phyloP scores from a whole-genome alignment of 2,888 invertebrate species.

The Anorthoa munda region DNA sequence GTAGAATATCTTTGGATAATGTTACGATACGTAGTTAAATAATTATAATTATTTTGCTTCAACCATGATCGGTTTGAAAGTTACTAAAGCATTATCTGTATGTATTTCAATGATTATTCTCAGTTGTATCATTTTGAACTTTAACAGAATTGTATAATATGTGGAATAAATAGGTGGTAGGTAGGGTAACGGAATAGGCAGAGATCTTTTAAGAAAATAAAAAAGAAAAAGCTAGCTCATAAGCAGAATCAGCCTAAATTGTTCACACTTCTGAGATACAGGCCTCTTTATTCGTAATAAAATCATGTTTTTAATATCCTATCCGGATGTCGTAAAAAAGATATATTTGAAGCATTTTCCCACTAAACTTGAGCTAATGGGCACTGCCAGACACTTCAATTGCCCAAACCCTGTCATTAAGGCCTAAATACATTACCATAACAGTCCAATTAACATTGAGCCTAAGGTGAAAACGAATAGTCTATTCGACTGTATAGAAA shows the following conservation, averaged over 20 bases:
- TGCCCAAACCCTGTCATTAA: slow-evolving; percentile 7
- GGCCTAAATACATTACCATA: slow-evolving; percentile 6
- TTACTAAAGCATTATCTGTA: not conserved
- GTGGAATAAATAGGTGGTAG: too few species aligned
- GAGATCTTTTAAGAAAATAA: too few species aligned
- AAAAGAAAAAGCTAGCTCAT: too few species aligned
- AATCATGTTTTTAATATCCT: not conserved
- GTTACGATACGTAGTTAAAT: too few species aligned
- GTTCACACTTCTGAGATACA: too few species aligned
- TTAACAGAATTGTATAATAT: too few species aligned
- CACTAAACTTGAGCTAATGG: slow-evolving; percentile 19
- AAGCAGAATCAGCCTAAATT: too few species aligned
- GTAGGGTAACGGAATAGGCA: too few species aligned
- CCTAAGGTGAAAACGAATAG: not conserved
- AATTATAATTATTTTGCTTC: not conserved
- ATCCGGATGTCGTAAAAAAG: slow-evolving; percentile 22
- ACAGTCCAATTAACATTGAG: not conserved
- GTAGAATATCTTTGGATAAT: not conserved
- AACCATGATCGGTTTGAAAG: not conserved
- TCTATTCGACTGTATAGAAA: not conserved
- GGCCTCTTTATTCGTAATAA: not conserved
- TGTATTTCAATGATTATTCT: not conserved
- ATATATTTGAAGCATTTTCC: slow-evolving; percentile 8
- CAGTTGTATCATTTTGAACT: too few species aligned
- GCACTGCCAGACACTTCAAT: not conserved